These are phyloP conservation scores for Acanthosepion lycidas DNA, from an alignment of 2,888 invertebrate species.

Conservation along the genomic window DNA sequence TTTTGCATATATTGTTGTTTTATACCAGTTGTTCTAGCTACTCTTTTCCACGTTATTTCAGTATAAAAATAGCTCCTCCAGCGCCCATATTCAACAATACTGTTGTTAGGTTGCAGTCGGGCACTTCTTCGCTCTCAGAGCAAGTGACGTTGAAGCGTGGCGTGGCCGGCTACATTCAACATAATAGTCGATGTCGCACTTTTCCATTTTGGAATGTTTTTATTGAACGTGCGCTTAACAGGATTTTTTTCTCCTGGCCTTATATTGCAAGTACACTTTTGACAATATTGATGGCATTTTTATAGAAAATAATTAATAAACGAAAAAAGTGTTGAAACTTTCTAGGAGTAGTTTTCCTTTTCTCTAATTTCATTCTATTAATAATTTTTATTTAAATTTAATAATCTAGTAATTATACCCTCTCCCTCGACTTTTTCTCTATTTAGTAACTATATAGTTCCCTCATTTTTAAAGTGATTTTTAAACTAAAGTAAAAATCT, in stretches of 20 bases:
- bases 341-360: too few species aligned
- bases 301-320: too few species aligned
- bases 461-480: too few species aligned
- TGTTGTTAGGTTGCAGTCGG: background rate
- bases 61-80: background rate
- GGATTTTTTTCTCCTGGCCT: background rate
- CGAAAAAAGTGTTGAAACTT: too few species aligned
- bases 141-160: background rate
- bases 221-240: background rate
- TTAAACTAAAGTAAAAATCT: too few species aligned
- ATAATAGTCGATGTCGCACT: background rate
- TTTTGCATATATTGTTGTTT: background rate
- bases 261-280: background rate
- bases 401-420: too few species aligned
- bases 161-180: background rate
- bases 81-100: background rate
- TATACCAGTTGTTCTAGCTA: conserved; percentile 5
- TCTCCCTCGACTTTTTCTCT: too few species aligned
- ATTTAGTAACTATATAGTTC: too few species aligned
- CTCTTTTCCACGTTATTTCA: conserved; percentile 12
- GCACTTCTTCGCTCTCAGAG: background rate
- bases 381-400: too few species aligned
- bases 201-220: background rate
- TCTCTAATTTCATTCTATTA: too few species aligned
- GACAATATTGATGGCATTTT: too few species aligned